Evolutionary conservation across 2,113 vertebrate species (phyloP).

Genomic region (Serilophus lunatus): DNA sequence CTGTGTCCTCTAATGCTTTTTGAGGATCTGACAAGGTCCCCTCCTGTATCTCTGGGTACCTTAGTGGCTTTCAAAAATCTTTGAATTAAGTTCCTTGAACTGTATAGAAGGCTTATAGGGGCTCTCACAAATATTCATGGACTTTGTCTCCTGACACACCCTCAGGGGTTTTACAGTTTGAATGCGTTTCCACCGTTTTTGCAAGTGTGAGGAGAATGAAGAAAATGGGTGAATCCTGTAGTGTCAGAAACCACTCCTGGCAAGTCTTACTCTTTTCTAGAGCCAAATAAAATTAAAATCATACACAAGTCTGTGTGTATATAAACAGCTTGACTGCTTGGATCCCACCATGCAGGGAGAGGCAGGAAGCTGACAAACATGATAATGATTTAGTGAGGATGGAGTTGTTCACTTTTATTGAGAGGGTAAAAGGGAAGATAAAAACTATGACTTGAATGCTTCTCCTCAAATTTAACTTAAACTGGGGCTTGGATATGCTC

Average conservation of each 20-base stretch:
- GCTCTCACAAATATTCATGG: neutral
- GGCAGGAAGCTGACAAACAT: constrained; percentile 44
- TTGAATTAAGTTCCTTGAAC: neutral
- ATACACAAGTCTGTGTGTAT: constrained; percentile 9
- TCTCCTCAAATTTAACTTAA: neutral
- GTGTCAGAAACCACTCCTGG: constrained; percentile 28
- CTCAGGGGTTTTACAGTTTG: neutral
- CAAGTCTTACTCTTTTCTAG: neutral
- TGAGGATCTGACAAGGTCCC: neutral
- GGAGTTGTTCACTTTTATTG: neutral
- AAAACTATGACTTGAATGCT: constrained; percentile 33
- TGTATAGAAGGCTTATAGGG: neutral
- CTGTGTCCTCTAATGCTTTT: neutral
- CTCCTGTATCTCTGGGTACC: neutral
- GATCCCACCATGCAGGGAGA: constrained; percentile 12
- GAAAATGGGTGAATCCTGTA: neutral
- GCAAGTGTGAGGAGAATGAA: neutral
- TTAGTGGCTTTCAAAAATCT: neutral
- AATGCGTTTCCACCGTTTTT: neutral
- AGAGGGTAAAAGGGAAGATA: constrained; percentile 5
- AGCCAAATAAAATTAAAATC: constrained; percentile 52
- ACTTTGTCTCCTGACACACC: neutral
- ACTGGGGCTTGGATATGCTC: constrained; percentile 14
- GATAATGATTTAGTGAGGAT: constrained; percentile 59
- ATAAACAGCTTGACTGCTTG: constrained; percentile 44